These are phyloP conservation scores for Harpegnathos saltator DNA, from an alignment of 1,140 invertebrate genomes.

Conservation along the genomic window DNA sequence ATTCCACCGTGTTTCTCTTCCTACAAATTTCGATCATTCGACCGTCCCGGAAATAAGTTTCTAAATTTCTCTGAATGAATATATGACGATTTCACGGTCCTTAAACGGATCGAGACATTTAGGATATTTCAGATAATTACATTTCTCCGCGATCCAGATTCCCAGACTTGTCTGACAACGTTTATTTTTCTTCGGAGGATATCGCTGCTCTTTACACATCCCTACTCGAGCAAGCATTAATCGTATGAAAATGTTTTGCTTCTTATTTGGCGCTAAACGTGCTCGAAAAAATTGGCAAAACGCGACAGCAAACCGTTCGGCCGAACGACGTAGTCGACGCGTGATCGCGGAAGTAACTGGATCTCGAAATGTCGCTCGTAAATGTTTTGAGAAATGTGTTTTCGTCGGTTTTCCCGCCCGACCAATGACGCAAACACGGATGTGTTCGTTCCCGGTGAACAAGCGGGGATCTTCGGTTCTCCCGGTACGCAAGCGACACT, in stretches of 20 bases:
- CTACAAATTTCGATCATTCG: conserved; percentile 22
- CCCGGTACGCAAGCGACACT: conserved; percentile 59
- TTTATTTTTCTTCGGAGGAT: too few species aligned
- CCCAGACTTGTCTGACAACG: too few species aligned
- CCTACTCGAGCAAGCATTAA: neutral
- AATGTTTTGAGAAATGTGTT: conserved; percentile 52
- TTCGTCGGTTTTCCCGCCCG: neutral
- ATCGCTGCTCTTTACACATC: too few species aligned
- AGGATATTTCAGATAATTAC: too few species aligned
- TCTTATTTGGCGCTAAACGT: neutral
- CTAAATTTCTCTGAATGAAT: conserved; percentile 8
- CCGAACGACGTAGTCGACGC: neutral
- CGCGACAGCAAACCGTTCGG: neutral
- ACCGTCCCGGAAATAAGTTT: neutral
- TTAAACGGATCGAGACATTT: too few species aligned
- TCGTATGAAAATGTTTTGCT: neutral
- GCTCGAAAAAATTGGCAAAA: neutral
- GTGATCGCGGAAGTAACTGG: conserved; percentile 20
- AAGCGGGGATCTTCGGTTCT: conserved; percentile 31
- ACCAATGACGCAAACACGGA: neutral
- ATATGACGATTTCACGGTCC: conserved; percentile 1
- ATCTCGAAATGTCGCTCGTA: neutral
- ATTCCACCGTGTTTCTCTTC: conserved; percentile 6
- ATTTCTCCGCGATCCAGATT: too few species aligned
- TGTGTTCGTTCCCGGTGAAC: conserved; percentile 8